A percentile compares a stretch with the other conserved stretches of the same genome.
Conservation (phyloP, 2,797 vertebrate genomes). For the Rhinoraja longicauda region DNA sequence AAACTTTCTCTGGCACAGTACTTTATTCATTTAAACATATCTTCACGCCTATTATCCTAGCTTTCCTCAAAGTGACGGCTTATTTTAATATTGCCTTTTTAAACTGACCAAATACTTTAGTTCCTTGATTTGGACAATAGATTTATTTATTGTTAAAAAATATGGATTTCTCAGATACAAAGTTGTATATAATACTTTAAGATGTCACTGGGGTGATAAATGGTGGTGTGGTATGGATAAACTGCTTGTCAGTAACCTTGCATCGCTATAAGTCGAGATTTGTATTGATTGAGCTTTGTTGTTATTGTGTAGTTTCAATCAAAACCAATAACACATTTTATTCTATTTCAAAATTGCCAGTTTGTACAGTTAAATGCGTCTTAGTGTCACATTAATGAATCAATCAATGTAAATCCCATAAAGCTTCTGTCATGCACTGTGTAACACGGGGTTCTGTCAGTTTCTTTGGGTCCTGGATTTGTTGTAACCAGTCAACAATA, state of each 20-base stretch:
- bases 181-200: neutral
- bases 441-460: neutral
- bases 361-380: neutral
- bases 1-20: neutral
- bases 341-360: neutral
- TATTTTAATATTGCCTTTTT: too few species aligned
- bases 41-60: neutral
- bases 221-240: neutral
- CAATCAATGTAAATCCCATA: too few species aligned
- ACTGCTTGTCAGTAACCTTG: neutral
- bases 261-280: neutral
- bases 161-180: neutral
- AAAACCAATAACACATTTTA: neutral
- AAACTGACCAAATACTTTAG: neutral
- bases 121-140: neutral
- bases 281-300: neutral
- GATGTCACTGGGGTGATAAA: neutral
- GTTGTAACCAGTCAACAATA: neutral
- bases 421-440: neutral
- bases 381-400: neutral
- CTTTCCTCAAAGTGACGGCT: neutral
- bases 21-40: neutral
- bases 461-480: neutral
- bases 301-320: slow-evolving; percentile 10
- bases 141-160: neutral